Conservation (phyloP, 1,140 invertebrate species). For the Venturia canescens region DNA sequence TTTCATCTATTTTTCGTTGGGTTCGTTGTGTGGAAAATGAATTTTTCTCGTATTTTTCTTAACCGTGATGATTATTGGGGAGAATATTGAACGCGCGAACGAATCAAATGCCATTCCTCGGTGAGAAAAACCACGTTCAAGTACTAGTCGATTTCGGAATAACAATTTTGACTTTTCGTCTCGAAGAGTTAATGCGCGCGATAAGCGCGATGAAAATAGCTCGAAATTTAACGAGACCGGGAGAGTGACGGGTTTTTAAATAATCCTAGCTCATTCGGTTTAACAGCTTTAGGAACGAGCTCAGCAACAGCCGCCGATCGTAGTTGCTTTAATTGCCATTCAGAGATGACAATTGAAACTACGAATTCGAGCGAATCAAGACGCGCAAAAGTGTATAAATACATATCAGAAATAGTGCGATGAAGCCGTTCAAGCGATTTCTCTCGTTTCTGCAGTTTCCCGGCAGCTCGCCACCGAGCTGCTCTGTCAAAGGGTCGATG, state of each 20-base stretch:
- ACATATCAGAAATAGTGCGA: constrained; percentile 4
- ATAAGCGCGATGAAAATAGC: constrained; percentile 12
- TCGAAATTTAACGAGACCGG: neutral
- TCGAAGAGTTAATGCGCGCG: neutral
- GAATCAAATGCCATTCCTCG: no score
- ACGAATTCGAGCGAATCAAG: neutral
- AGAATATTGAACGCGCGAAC: no score
- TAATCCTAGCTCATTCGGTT: neutral
- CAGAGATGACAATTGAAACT: no score
- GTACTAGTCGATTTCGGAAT: no score
- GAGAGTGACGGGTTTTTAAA: neutral
- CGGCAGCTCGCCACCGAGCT: constrained; percentile 45
- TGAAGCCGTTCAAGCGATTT: constrained; percentile 30
- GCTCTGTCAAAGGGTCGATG: constrained; percentile 51
- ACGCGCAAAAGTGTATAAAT: constrained; percentile 2
- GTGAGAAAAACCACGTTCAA: no score
- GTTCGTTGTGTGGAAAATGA: no score
- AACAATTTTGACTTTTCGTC: no score
- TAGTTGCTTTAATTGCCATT: no score
- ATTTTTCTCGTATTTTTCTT: no score
- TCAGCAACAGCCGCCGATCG: neutral
- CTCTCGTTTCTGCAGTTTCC: constrained; percentile 34
- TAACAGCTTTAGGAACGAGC: neutral
- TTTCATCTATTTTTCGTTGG: no score
- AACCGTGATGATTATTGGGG: no score